Conservation (phyloP, 2,888 invertebrate genomes). For the Euproctis similis region DNA sequence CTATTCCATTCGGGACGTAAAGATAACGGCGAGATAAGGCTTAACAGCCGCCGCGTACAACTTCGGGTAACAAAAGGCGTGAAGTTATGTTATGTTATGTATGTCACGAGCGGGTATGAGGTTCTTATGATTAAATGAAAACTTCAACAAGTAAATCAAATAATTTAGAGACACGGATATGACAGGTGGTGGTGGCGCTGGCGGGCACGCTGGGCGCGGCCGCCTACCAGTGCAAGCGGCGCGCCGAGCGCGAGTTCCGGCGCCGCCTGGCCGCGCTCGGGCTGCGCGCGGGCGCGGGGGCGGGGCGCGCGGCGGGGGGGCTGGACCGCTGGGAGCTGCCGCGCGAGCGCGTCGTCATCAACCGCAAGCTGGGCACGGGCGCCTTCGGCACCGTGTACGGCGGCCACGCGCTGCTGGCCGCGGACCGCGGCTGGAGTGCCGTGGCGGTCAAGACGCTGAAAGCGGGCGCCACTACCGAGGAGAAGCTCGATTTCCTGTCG, state of each 20-base stretch:
- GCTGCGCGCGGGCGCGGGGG: slow-evolving; percentile 41
- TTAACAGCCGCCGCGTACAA: too few relatives aligned
- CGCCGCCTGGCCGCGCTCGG: slow-evolving; percentile 46
- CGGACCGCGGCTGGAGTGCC: slow-evolving; percentile 82
- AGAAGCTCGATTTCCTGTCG: slow-evolving; percentile 92
- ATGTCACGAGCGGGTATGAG: too few relatives aligned
- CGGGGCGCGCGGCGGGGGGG: slow-evolving; percentile 41
- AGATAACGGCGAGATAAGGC: too few relatives aligned
- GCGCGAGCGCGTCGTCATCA: slow-evolving; percentile 88
- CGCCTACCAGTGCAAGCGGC: slow-evolving; percentile 42
- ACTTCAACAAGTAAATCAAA: too few relatives aligned
- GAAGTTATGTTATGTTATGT: too few relatives aligned
- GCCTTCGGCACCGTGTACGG: slow-evolving; percentile 95
- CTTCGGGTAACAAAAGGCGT: too few relatives aligned
- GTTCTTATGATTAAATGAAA: too few relatives aligned
- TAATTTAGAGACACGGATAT: too few relatives aligned
- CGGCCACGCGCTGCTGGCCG: slow-evolving; percentile 85
- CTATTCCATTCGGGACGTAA: too few relatives aligned
- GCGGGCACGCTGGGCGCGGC: slow-evolving; percentile 35
- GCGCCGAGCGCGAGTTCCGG: slow-evolving; percentile 47
- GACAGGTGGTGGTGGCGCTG: slow-evolving; percentile 34
- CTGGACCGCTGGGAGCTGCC: slow-evolving; percentile 93
- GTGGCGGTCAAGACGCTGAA: slow-evolving; percentile 94
- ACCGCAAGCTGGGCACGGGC: slow-evolving; percentile 90
- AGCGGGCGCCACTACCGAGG: slow-evolving; percentile 86